Conservation (phyloP, 2,797 vertebrate species). For the Argentina silus region DNA sequence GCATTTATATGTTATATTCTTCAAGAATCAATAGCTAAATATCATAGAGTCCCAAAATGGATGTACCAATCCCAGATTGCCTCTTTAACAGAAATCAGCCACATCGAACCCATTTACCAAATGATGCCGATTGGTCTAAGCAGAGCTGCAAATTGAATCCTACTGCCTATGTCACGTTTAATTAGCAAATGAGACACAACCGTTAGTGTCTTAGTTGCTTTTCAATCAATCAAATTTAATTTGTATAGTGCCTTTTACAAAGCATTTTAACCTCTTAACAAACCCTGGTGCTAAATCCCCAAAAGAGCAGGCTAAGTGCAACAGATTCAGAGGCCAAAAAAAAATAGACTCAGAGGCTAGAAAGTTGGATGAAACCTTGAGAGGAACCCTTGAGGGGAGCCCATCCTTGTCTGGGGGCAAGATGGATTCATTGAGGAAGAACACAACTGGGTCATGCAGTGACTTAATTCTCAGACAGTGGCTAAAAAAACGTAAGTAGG, state of each 20-base stretch:
- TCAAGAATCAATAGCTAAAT: too few species aligned
- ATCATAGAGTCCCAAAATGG: too few species aligned
- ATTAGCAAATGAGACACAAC: background rate
- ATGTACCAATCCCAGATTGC: too few species aligned
- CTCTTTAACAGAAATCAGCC: too few species aligned
- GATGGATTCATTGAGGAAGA: constrained; percentile 31
- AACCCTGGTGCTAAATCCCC: background rate
- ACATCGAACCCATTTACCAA: too few species aligned
- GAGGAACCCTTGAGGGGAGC: constrained; percentile 10
- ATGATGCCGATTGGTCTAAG: background rate
- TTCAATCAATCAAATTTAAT: background rate
- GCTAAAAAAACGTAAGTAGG: constrained; percentile 39
- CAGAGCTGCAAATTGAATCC: background rate
- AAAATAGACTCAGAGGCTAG: background rate
- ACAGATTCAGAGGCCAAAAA: background rate
- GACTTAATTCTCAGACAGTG: constrained; percentile 35
- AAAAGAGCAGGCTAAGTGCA: background rate
- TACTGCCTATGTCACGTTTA: background rate
- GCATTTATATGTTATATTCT: too few species aligned
- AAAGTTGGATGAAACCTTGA: background rate
- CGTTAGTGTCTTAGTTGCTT: constrained; percentile 8
- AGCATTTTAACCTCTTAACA: background rate
- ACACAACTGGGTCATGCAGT: constrained; percentile 49
- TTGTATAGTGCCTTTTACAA: too few species aligned
- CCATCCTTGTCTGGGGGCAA: constrained; percentile 29